Conservation (phyloP, 2,113 vertebrate species). For the Odontesthes bonariensis region DNA sequence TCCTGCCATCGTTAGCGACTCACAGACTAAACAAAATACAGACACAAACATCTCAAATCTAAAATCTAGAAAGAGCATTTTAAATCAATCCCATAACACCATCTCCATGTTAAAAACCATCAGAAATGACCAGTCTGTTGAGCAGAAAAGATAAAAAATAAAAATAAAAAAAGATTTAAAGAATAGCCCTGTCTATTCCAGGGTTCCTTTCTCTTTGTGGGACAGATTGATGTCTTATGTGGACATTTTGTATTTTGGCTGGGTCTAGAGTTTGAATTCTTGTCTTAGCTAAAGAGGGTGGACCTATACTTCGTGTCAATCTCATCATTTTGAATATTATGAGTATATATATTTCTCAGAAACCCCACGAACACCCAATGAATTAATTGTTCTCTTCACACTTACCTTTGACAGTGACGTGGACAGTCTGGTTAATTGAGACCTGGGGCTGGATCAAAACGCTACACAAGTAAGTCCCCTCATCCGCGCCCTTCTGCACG, state of each 20-base stretch:
- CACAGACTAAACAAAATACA: constrained; percentile 52
- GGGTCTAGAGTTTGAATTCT: too few relatives aligned
- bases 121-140: not conserved
- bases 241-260: too few relatives aligned
- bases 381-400: not conserved
- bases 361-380: not conserved
- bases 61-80: not conserved
- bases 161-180: too few relatives aligned
- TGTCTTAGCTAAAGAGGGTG: not conserved
- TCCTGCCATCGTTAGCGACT: constrained; percentile 55
- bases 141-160: too few relatives aligned
- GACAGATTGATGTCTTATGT: too few relatives aligned
- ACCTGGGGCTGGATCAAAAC: constrained; percentile 98
- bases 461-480: constrained; percentile 97
- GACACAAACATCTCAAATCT: constrained; percentile 19
- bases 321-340: too few relatives aligned
- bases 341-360: not conserved
- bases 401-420: constrained; percentile 97
- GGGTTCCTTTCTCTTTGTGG: too few relatives aligned
- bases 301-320: not conserved
- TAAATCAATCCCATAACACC: constrained; percentile 21
- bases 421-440: constrained; percentile 97
- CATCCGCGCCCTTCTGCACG: constrained; percentile 97
- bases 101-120: not conserved
- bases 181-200: too few relatives aligned